A percentile compares a stretch with the other conserved stretches of the same genome.
Evolutionary conservation across 92 coral and sea anemone genomes (phyloP).

Genomic region (Montipora capitata): DNA sequence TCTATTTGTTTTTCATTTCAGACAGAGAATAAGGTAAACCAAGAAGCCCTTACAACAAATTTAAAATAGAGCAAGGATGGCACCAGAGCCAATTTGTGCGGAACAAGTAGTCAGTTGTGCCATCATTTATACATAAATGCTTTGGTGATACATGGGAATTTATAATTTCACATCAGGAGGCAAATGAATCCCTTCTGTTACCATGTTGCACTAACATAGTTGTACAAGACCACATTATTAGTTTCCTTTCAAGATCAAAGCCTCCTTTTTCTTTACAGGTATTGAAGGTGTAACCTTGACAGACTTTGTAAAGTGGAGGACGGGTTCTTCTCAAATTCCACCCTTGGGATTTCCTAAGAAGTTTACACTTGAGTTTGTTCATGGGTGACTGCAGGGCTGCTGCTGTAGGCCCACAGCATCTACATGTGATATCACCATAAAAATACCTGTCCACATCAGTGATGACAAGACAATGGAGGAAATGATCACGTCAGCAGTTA

Average conservation of each 20-base stretch:
- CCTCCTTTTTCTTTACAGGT: slow-evolving; percentile 15
- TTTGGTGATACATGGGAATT: slow-evolving; percentile 1
- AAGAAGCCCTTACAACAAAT: not conserved
- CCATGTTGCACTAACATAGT: not conserved
- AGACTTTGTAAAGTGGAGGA: slow-evolving; percentile 36
- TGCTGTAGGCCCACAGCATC: slow-evolving; percentile 83
- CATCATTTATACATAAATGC: slow-evolving; percentile 1
- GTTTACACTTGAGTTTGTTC: slow-evolving; percentile 71
- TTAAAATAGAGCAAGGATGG: not conserved
- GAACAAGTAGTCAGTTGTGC: slow-evolving; percentile 1
- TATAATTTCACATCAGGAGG: not conserved
- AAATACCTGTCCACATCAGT: slow-evolving; percentile 73
- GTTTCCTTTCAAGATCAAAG: not conserved
- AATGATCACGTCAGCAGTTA: slow-evolving; percentile 66
- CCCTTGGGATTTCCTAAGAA: slow-evolving; percentile 76
- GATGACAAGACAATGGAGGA: slow-evolving; percentile 67
- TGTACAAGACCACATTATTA: not conserved
- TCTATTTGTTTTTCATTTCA: not conserved
- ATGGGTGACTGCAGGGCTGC: slow-evolving; percentile 75
- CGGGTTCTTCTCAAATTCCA: too few relatives aligned
- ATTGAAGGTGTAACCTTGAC: slow-evolving; percentile 25
- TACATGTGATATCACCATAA: slow-evolving; percentile 70
- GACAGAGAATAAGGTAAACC: not conserved
- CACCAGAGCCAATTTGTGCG: slow-evolving; percentile 16
- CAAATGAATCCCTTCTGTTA: not conserved